These are phyloP conservation scores for Laothoe populi DNA, from an alignment of 2,888 invertebrate species.

Conservation along the genomic window DNA sequence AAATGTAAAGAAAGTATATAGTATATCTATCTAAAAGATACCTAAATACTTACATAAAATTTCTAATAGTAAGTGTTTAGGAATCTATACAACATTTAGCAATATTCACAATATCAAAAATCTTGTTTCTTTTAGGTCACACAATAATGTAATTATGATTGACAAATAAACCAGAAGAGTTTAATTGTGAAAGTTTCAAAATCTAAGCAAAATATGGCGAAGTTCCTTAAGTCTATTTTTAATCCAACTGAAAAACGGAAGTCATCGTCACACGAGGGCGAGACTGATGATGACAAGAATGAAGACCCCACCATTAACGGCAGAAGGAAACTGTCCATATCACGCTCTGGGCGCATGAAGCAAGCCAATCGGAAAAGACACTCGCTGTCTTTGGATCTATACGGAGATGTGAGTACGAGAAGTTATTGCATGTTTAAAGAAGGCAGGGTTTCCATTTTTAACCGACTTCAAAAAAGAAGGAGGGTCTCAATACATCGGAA, in stretches of 20 bases:
- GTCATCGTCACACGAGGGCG: constrained; percentile 44
- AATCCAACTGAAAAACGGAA: constrained; percentile 60
- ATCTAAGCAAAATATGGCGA: constrained; percentile 60
- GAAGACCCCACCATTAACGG: constrained; percentile 58
- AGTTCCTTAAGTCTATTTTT: constrained; percentile 75
- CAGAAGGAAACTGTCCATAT: constrained; percentile 81
- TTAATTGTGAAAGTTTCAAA: not conserved
- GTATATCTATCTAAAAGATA: not conserved
- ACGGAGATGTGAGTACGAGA: constrained; percentile 70
- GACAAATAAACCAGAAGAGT: not conserved
- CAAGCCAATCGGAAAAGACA: constrained; percentile 83
- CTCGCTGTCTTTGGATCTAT: constrained; percentile 79
- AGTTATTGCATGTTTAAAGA: too few species aligned
- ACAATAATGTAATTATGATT: not conserved
- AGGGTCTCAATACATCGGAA: too few species aligned
- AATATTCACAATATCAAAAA: too few species aligned
- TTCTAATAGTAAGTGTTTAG: too few species aligned
- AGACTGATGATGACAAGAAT: constrained; percentile 53
- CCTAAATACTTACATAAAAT: too few species aligned
- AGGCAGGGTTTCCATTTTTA: too few species aligned
- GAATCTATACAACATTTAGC: too few species aligned
- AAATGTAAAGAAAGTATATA: not conserved
- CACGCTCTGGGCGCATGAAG: constrained; percentile 85
- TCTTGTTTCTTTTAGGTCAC: not conserved
- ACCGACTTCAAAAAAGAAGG: too few species aligned